Evolutionary conservation across 2,888 invertebrate species (phyloP), one percentile per base, ranked within the genome.

Genomic region (Drosophila austrosaltans): DNA sequence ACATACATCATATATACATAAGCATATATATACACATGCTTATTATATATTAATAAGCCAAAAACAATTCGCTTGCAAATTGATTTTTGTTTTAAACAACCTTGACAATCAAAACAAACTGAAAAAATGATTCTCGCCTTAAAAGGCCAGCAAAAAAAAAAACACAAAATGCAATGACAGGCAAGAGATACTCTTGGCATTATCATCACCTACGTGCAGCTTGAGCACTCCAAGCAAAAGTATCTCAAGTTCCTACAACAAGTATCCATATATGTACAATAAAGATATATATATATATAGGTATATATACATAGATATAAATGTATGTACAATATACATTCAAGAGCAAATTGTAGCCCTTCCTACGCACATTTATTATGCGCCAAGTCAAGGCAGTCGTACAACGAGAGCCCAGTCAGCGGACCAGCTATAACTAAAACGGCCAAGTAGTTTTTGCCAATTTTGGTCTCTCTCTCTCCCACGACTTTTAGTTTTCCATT

Each of bases 21-120:
- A 12, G 32, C 30, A 48, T 54, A n/a, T 56, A 20, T 36, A 36
- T 39, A 3, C 39, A 57, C 16, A 16, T 16, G 16, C 16, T 16
- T 16, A 16, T 16, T 36, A 8, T 36, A 48, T 64, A n/a, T 56
- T 22, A 36, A 57, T 32, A 16, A 72, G 69, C 66, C 53, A 57
- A 77, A 57, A 77, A 77, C 67, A 57, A 75, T 63, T 69, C 64
- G 63, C 73, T 79, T 76, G 69, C 75, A 73, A 78, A 87, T 87
- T 72, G 81, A 76, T 82, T 75, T 82, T 75, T 73, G 39, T 75
- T 82, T 75, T 73, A 42, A 77, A 69, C 69, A 84, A 84, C 89
- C 89, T 89, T 89, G 89, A 69, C 89, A 90, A 78, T 89, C 89
- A 83, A 86, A 86, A 75, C 66, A 48, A 48, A 48, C 48, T 48